These are phyloP conservation scores for Brienomyrus longianalis DNA, from an alignment of 2,113 vertebrate species.

Conservation along the genomic window DNA sequence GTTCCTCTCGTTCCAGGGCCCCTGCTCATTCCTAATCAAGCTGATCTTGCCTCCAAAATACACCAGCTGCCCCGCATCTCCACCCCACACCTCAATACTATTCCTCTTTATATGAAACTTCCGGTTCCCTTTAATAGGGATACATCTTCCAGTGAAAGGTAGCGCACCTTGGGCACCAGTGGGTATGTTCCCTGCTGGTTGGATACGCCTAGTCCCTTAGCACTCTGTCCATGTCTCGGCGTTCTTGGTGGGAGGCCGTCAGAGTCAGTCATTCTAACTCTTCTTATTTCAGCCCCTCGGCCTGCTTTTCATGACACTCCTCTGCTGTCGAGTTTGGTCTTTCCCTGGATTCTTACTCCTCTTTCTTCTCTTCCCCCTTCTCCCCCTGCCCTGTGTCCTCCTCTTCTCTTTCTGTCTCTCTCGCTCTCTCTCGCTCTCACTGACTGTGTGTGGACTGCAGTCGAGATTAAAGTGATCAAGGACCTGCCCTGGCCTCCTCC, in stretches of 20 bases:
- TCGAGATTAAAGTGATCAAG: constrained; percentile 99
- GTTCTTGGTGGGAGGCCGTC: not conserved
- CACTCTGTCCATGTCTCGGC: not conserved
- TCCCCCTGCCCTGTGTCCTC: constrained; percentile 35
- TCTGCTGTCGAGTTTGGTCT: constrained; percentile 19
- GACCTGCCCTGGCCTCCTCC: constrained; percentile 96
- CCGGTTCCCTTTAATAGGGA: too few species aligned
- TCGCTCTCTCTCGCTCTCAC: not conserved
- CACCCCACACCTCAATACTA: too few species aligned
- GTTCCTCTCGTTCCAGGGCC: too few species aligned
- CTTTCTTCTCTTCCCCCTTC: constrained; percentile 20
- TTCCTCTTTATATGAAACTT: too few species aligned
- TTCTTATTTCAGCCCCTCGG: not conserved
- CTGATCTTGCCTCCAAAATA: too few species aligned
- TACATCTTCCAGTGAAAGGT: too few species aligned
- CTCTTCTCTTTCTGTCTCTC: constrained; percentile 25
- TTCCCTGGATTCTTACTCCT: constrained; percentile 29
- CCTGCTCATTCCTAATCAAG: too few species aligned
- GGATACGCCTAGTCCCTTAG: not conserved
- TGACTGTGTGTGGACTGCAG: constrained; percentile 60
- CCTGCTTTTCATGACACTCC: not conserved
- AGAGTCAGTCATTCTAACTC: not conserved
- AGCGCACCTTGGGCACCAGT: too few species aligned
- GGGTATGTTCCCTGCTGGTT: too few species aligned
- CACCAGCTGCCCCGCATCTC: too few species aligned